A percentile compares a stretch with the other conserved stretches of the same genome.
These are phyloP conservation scores for Chironomus riparius DNA, from an alignment of 2,888 invertebrate genomes.

Conservation along the genomic window DNA sequence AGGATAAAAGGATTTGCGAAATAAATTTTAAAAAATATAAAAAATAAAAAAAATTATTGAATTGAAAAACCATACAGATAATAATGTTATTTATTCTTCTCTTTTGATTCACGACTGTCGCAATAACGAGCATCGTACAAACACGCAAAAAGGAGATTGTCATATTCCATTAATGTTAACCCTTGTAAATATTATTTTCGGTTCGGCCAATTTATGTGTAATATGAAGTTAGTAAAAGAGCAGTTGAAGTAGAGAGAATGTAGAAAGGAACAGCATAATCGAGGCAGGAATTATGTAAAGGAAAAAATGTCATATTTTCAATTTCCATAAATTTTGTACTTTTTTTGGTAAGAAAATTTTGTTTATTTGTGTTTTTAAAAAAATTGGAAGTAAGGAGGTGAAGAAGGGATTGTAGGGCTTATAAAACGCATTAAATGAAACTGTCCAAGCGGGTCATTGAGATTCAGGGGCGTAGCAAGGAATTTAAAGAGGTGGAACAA, in stretches of 20 bases:
- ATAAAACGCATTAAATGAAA: no score
- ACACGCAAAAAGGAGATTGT: slow-evolving; percentile 13
- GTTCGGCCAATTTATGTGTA: neutral
- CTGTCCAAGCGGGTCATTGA: no score
- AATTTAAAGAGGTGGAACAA: no score
- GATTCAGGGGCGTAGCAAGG: no score
- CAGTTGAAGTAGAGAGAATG: neutral
- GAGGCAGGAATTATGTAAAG: neutral
- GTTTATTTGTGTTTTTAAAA: slow-evolving; percentile 14
- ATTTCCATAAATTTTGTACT: slow-evolving; percentile 24
- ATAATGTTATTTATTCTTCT: slow-evolving; percentile 22
- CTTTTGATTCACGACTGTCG: neutral
- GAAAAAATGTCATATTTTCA: slow-evolving; percentile 22
- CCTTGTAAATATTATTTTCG: slow-evolving; percentile 6
- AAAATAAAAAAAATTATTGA: slow-evolving; percentile 18
- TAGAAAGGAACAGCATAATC: no score
- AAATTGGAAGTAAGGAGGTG: no score
- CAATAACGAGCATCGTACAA: neutral
- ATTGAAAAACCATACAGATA: slow-evolving; percentile 27
- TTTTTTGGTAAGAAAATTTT: slow-evolving; percentile 1
- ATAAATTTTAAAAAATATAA: slow-evolving; percentile 17
- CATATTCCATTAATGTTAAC: slow-evolving; percentile 26
- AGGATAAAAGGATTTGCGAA: slow-evolving; percentile 27
- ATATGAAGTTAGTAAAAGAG: neutral
- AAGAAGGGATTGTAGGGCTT: no score